Evolutionary conservation across 2,797 vertebrate genomes (phyloP), one percentile per base, ranked within the genome.

Genomic region (Decapterus maruadsi): DNA sequence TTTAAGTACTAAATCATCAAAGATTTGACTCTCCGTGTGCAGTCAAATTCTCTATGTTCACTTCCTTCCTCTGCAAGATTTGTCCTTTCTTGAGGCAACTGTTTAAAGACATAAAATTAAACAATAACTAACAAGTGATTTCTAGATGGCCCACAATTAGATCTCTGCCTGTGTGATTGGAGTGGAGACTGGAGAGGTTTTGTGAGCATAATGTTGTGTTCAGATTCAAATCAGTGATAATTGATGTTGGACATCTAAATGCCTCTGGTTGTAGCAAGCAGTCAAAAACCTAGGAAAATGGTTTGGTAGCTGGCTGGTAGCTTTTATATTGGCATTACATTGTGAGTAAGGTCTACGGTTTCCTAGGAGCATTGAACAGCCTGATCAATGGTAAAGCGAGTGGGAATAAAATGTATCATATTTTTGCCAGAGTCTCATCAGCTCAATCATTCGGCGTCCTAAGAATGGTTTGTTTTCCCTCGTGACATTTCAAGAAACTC

Each of bases 181-280:
- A 65, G 67, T 45, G 59, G 54, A 78, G 72, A 43, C 55, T 66
- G 51, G 58, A 79, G 72, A 48, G 20, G 62, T 72, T 68, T 65
- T 69, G 38, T 53, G 69, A 84, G 50, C 45, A 57, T 26, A 36
- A 58, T 45, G 66, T 78, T 75, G 57, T 72, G 60, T 72, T 43
- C 42, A 4, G 13, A 77, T 81, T 86, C 26, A 82, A 74, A 80
- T 83, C 50, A 62, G 62, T 61, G 54, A 86, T 84, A 64, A 90
- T 89, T 86, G 66, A 43, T 19, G 57, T 34, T 43, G 20, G 10
- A 42, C 40, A 11, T 42, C 11, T 12, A 11, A 42, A 42, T 42
- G 40, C 40, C 40, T 42, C 7, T 36, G 34, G 6, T 36, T 36
- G 34, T 11, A 42, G 12, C 40, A 11, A 6, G 62, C 17, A 38